Evolutionary conservation across 2,797 vertebrate species (phyloP).

Genomic region (Paedocypris micromegethes): DNA sequence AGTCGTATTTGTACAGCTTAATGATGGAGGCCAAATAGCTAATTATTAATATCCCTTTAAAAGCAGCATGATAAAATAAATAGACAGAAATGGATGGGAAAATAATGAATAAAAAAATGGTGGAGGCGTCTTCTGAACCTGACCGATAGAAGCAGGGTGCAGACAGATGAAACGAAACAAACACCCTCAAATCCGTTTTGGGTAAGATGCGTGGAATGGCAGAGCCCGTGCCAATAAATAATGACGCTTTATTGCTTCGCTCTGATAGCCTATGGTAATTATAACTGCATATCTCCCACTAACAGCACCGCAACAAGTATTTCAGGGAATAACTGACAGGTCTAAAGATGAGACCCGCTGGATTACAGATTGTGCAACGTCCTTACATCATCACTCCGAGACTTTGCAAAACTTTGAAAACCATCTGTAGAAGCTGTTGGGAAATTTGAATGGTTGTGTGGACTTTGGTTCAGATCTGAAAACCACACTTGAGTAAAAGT

Average conservation of each 20-base stretch:
- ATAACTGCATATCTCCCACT: conserved; percentile 45
- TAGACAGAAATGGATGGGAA: conserved; percentile 69
- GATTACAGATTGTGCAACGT: conserved; percentile 50
- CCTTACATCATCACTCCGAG: conserved; percentile 45
- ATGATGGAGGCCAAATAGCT: conserved; percentile 77
- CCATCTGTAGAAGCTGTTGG: too few relatives aligned
- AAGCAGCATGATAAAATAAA: conserved; percentile 64
- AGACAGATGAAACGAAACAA: conserved; percentile 51
- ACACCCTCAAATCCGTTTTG: conserved; percentile 55
- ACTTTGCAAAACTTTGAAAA: conserved; percentile 31
- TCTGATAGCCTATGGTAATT: conserved; percentile 48
- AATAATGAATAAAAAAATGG: conserved; percentile 45
- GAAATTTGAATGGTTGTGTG: too few relatives aligned
- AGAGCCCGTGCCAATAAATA: conserved; percentile 53
- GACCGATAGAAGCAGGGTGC: conserved; percentile 60
- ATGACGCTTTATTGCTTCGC: conserved; percentile 46
- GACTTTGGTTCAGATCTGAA: too few relatives aligned
- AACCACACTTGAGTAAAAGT: too few relatives aligned
- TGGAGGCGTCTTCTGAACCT: conserved; percentile 65
- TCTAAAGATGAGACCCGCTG: conserved; percentile 41
- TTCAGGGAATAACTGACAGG: conserved; percentile 50
- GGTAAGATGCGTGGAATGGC: conserved; percentile 50
- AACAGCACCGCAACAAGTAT: conserved; percentile 45
- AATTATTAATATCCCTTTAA: conserved; percentile 69
- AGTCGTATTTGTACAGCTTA: conserved; percentile 61